Conservation (phyloP, 2,888 invertebrate species). For the Galeruca laticollis region DNA sequence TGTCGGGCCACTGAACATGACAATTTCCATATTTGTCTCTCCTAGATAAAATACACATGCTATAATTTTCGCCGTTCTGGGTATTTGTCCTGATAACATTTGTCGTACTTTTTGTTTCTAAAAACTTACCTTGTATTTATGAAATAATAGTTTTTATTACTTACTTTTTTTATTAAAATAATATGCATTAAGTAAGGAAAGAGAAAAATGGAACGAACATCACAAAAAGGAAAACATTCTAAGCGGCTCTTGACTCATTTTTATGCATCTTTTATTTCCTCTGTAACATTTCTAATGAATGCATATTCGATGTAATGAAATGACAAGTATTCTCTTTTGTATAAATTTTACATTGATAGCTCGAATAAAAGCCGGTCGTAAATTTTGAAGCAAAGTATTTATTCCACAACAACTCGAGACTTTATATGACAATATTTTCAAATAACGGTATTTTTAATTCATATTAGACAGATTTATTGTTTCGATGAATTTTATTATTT, state of each 20-base stretch:
- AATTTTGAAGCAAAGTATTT: not conserved
- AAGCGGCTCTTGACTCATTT: not conserved
- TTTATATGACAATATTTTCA: not conserved
- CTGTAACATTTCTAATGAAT: not conserved
- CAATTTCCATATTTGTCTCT: too few species aligned
- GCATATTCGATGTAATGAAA: not conserved
- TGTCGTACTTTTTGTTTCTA: too few species aligned
- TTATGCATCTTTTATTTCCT: not conserved
- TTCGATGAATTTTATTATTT: not conserved
- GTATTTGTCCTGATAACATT: too few species aligned
- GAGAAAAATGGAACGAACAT: too few species aligned
- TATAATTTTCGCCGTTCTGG: too few species aligned
- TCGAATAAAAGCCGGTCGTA: not conserved
- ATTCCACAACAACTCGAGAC: not conserved
- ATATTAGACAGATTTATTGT: too few species aligned
- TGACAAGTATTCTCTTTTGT: not conserved
- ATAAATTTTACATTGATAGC: constrained; percentile 1
- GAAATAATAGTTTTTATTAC: too few species aligned
- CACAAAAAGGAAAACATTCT: not conserved
- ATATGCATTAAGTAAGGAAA: too few species aligned
- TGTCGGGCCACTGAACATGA: too few species aligned
- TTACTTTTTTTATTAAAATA: too few species aligned
- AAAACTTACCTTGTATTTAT: too few species aligned
- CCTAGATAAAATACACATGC: too few species aligned
- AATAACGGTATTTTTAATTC: not conserved